Conservation (phyloP, 1,140 invertebrate genomes). For the Macrosteles quadrilineatus region DNA sequence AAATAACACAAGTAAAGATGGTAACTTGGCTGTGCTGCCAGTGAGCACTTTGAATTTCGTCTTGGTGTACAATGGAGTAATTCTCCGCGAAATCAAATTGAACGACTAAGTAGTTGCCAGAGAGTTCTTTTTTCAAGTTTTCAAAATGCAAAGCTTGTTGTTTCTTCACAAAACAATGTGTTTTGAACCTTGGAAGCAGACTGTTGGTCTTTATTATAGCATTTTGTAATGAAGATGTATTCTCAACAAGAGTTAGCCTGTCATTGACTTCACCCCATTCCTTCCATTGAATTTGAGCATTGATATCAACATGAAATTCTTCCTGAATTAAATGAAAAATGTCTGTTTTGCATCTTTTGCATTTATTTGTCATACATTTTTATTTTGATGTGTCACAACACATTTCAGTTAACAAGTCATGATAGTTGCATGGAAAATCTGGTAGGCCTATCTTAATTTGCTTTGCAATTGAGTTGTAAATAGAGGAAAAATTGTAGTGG, state of each 20-base stretch:
- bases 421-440: too few species aligned
- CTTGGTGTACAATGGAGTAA: slow-evolving; percentile 42
- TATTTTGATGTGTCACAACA: too few species aligned
- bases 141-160: slow-evolving; percentile 3
- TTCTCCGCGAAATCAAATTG: slow-evolving; percentile 31
- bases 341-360: too few species aligned
- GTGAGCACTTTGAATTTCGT: slow-evolving; percentile 41
- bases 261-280: slow-evolving; percentile 10
- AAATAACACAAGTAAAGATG: slow-evolving; percentile 41
- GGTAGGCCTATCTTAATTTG: too few species aligned
- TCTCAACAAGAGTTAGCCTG: neutral
- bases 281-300: neutral
- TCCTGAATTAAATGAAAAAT: too few species aligned
- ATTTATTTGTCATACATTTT: too few species aligned
- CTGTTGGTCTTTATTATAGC: slow-evolving; percentile 4
- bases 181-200: slow-evolving; percentile 4
- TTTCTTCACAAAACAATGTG: slow-evolving; percentile 11
- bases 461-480: too few species aligned
- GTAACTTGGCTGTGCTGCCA: slow-evolving; percentile 42
- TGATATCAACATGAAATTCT: slow-evolving; percentile 1
- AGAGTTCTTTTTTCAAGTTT: neutral
- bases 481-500: too few species aligned
- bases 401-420: too few species aligned
- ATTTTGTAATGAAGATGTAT: neutral
- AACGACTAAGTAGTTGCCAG: neutral